Evolutionary conservation across 2,888 invertebrate species (phyloP).

Genomic region (Sthenelais limicola): DNA sequence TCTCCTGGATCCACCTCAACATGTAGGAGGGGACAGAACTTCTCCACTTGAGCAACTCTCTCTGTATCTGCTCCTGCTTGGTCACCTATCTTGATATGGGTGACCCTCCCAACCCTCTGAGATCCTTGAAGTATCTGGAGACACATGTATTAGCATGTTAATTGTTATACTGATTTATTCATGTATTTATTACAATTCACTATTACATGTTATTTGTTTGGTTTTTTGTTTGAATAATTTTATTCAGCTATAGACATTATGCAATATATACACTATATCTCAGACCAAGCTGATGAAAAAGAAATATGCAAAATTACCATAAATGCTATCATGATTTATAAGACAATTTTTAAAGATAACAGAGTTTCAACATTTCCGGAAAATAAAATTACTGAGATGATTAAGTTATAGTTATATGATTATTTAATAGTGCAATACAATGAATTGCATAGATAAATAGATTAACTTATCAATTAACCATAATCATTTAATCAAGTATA

Average conservation of each 20-base stretch:
- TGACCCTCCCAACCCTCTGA: constrained; percentile 46
- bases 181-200: neutral
- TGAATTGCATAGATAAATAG: too few species aligned
- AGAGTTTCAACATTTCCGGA: too few species aligned
- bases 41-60: constrained; percentile 44
- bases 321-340: too few species aligned
- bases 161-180: neutral
- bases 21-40: constrained; percentile 12
- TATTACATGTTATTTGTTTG: neutral
- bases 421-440: too few species aligned
- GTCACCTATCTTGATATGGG: constrained; percentile 45
- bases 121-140: constrained; percentile 46
- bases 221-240: neutral
- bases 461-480: too few species aligned
- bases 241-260: neutral
- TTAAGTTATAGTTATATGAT: too few species aligned
- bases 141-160: neutral
- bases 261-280: too few species aligned
- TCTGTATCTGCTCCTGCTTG: constrained; percentile 49
- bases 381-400: too few species aligned
- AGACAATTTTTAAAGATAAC: too few species aligned
- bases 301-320: too few species aligned
- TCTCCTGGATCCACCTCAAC: constrained; percentile 57
- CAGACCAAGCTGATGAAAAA: too few species aligned
- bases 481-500: too few species aligned